Conservation (phyloP, 2,888 invertebrate genomes). For the Drosophila setosimentum region DNA sequence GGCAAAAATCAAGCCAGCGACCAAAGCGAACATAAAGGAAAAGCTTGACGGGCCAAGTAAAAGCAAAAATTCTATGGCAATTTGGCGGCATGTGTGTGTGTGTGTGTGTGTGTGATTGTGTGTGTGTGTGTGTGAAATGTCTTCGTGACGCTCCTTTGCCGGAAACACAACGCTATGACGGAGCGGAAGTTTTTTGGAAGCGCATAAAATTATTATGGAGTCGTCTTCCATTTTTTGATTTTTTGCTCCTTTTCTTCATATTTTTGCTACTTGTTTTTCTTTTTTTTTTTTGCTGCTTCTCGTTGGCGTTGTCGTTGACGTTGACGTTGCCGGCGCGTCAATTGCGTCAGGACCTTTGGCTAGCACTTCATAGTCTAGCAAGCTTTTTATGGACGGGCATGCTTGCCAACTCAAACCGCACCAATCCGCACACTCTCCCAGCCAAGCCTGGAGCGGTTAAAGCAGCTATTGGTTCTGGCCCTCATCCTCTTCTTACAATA, state of each 20-base stretch:
- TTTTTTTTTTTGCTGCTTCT: not conserved
- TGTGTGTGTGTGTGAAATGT: slow-evolving; percentile 43
- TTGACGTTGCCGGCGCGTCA: slow-evolving; percentile 68
- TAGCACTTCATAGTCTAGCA: slow-evolving; percentile 71
- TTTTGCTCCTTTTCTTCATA: slow-evolving; percentile 9
- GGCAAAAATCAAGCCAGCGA: slow-evolving; percentile 72
- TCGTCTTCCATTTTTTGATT: slow-evolving; percentile 66
- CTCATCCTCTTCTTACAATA: slow-evolving; percentile 4
- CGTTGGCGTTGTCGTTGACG: slow-evolving; percentile 34
- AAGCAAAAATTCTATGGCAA: slow-evolving; percentile 73
- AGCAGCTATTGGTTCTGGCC: slow-evolving; percentile 38
- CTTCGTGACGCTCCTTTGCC: slow-evolving; percentile 58
- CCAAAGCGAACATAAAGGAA: slow-evolving; percentile 74
- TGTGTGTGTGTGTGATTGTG: slow-evolving; percentile 23
- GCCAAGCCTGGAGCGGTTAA: slow-evolving; percentile 7
- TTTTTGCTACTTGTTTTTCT: not conserved
- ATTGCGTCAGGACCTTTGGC: slow-evolving; percentile 70
- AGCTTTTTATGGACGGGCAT: slow-evolving; percentile 69
- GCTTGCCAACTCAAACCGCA: slow-evolving; percentile 11
- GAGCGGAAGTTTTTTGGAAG: slow-evolving; percentile 72
- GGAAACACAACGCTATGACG: slow-evolving; percentile 66
- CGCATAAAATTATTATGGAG: slow-evolving; percentile 80
- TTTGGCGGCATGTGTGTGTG: slow-evolving; percentile 51
- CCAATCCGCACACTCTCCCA: not conserved
- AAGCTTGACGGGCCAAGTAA: slow-evolving; percentile 67